Evolutionary conservation across 92 coral and sea anemone genomes (phyloP), one percentile per base, ranked within the genome.

Genomic region (Zoanthus sansibaricus): DNA sequence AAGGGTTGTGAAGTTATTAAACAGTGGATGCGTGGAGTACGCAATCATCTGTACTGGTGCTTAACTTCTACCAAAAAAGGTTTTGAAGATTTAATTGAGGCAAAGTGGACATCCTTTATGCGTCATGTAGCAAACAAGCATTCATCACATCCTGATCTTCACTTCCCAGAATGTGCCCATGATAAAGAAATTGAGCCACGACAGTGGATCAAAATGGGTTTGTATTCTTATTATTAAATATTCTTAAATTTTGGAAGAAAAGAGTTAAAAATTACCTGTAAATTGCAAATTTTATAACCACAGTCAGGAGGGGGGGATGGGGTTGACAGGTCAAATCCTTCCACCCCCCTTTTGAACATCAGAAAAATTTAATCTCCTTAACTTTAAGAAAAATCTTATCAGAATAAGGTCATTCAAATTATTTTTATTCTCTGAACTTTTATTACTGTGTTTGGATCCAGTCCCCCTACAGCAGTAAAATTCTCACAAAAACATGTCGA

Each of bases 21-120:
- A 9, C 51, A 77, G 12, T 87, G 90, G 86, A 77, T 69, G 3
- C 66, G 70, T 15, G 76, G 68, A 6, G 70, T 87, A 7, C 21
- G 84, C 61, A 76, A 77, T 15, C 85, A 86, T 77, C 75, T 86
- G 16, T 77, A 86, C 44, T 76, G 89, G 84, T 86, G 89, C 66
- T 71, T 72, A 13, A 77, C 85, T 54, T 64, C 90, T 6, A 87
- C 90, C 7, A 86, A 86, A 47, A 48, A 49, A 49, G 77, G 89
- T 6, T 77, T 76, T 64, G 64, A 64, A 58, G 46, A 25, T 31
- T 11, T 85, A 51, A 85, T 74, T 52, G 49, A 48, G 18, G 75
- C 84, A 20, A 87, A 87, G 68, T 87, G 90, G 90, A 13, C 20
- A 42, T 87, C 82, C 47, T 78, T 87, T 47, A 78, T 87, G 77